These are phyloP conservation scores for Trichacis sp. DNA, from an alignment of 2,888 invertebrate species.

Conservation along the genomic window DNA sequence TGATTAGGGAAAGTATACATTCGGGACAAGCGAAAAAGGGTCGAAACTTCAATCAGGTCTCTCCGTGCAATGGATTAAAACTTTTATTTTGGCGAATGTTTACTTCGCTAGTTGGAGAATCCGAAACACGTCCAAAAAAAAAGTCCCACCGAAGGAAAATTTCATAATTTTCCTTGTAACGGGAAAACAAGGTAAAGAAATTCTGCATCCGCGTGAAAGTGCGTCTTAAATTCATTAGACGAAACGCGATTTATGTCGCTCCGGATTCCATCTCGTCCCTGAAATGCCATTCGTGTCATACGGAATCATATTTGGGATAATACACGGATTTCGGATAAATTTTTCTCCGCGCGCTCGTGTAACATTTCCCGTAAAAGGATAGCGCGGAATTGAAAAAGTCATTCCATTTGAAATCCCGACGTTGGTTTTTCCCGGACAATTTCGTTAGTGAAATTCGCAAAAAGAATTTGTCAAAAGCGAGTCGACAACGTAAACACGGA, in stretches of 20 bases:
- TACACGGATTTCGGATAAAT: background rate
- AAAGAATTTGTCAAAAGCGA: background rate
- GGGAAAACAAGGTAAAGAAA: background rate
- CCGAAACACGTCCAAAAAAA: no score
- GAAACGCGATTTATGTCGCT: constrained; percentile 2
- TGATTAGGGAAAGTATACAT: background rate
- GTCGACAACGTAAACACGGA: background rate
- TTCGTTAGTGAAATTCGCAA: background rate
- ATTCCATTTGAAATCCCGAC: background rate
- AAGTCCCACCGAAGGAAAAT: no score
- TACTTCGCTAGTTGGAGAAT: no score
- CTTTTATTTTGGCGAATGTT: no score
- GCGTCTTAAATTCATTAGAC: background rate
- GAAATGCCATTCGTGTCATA: background rate
- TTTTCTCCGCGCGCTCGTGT: background rate
- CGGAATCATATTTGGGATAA: background rate
- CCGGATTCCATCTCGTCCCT: background rate
- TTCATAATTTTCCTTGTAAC: no score
- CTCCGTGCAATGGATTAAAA: no score
- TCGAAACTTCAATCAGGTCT: no score
- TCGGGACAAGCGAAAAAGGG: background rate
- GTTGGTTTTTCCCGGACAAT: background rate
- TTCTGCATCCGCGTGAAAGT: background rate
- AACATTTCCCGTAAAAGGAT: background rate
- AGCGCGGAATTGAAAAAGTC: background rate